phyloP scores from a whole-genome alignment of 2,797 vertebrate genomes.

The Melanotaenia parkinsoni region DNA sequence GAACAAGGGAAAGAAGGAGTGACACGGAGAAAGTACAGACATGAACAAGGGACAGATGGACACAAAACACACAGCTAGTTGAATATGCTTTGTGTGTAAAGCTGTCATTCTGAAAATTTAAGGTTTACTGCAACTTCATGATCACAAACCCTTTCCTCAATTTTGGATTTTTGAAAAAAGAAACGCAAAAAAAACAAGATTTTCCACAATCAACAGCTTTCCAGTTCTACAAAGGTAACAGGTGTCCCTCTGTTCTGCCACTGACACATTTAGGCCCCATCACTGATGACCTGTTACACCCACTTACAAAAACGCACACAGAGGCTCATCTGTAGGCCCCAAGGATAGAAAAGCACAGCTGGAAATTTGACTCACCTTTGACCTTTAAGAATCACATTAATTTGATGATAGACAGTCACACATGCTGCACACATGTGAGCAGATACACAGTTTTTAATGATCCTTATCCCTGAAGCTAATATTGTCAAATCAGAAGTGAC shows the following conservation, averaged over 20 bases:
- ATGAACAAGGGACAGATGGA: slow-evolving; percentile 5
- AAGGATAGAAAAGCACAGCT: slow-evolving; percentile 57
- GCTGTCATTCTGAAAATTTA: not conserved
- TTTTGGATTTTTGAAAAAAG: not conserved
- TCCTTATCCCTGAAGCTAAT: slow-evolving; percentile 23
- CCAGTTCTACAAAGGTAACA: slow-evolving; percentile 36
- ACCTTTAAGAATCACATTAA: slow-evolving; percentile 47
- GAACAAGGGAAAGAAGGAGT: slow-evolving; percentile 19
- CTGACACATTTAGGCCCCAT: slow-evolving; percentile 26
- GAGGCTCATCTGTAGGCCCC: slow-evolving; percentile 27
- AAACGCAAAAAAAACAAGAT: not conserved
- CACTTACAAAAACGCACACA: slow-evolving; percentile 29
- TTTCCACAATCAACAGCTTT: slow-evolving; percentile 1
- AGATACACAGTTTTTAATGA: slow-evolving; percentile 14
- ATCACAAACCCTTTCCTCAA: slow-evolving; percentile 3
- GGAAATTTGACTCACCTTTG: slow-evolving; percentile 63
- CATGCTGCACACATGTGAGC: slow-evolving; percentile 2
- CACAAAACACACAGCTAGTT: slow-evolving; percentile 15
- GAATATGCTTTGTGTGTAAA: not conserved
- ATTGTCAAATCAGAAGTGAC: slow-evolving; percentile 25
- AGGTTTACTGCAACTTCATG: slow-evolving; percentile 12
- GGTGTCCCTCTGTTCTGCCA: slow-evolving; percentile 37
- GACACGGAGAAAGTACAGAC: slow-evolving; percentile 40
- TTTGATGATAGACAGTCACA: slow-evolving; percentile 41
- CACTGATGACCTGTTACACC: slow-evolving; percentile 31